Base-by-base conservation (phyloP, 2,113 vertebrate genomes). In the Ursus arctos region DNA sequence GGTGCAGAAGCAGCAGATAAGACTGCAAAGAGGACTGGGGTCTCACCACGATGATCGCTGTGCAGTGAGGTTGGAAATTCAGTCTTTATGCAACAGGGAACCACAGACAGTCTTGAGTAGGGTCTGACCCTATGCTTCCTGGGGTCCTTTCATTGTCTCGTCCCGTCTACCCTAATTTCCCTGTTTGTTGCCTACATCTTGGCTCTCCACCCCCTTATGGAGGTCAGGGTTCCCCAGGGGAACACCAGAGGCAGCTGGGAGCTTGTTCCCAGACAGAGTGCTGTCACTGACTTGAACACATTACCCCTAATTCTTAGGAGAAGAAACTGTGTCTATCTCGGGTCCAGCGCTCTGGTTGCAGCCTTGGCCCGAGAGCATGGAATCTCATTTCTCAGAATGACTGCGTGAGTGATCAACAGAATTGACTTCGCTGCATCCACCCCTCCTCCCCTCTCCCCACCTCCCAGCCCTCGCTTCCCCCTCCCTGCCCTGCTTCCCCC, bases 391-490 rank as follows among this genome's bases (percentile, higher is more conserved):
- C 81, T 91, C 57, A 18, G 91, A 84, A 28, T 67, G 19, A 18
- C 77, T 55, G 15, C 6, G 19, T 43, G 72, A 28, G 22, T 61
- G n/a, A 28, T 40, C 31, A 4, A 2, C 2, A 15, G 28, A 40
- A 47, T 0, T 43, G 83, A 61, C 9, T 28, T n/a, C 36, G 0
- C 26, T 2, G 0, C 15, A 7, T 24, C 13, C 31, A 2, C 5
- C 53, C 69, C 55, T 16, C 19, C 19, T 31, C 61, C 24, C 21
- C 21, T 12, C 15, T 19, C 15, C 57, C 9, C 1, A 1, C 21
- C 2, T 31, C 55, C 40, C 55, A 47, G 18, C 7, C 28, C 26
- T 33, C 4, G 0, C 18, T 21, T 18, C 22, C 2, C 51, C 5
- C 55, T 11, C 51, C 51, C 7, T 0, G 10, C 1, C 49, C 28